phyloP scores from a whole-genome alignment of 2,113 vertebrate species.

The Carassius gibelio region DNA sequence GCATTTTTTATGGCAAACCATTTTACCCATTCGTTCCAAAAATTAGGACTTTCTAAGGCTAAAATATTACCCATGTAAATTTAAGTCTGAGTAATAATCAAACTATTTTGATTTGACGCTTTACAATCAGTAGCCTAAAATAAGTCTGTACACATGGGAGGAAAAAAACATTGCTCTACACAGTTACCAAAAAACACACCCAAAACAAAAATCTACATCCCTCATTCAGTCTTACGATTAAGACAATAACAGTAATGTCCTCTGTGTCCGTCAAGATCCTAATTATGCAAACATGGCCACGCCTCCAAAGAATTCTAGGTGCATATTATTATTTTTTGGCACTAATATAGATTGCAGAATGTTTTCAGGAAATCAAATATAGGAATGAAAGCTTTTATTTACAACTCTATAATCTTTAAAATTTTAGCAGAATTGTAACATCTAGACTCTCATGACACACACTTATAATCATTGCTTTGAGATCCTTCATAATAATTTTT shows the following conservation, averaged over 20 bases:
- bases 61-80: neutral
- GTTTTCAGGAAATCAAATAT: neutral
- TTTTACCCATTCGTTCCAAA: neutral
- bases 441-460: neutral
- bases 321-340: constrained; percentile 30
- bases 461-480: neutral
- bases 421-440: neutral
- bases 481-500: constrained; percentile 35
- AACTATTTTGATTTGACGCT: neutral
- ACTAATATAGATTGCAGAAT: neutral
- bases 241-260: constrained; percentile 1
- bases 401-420: neutral
- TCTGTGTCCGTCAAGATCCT: neutral
- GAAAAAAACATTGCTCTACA: neutral
- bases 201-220: neutral
- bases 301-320: neutral
- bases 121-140: constrained; percentile 11
- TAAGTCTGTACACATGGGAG: neutral
- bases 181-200: neutral
- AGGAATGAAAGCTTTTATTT: neutral
- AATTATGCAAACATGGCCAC: neutral
- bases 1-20: neutral
- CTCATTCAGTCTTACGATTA: constrained; percentile 24
- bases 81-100: neutral
- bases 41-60: neutral